Evolutionary conservation across 1,140 invertebrate genomes (phyloP).

Genomic region (Ceratosolen fusciceps): DNA sequence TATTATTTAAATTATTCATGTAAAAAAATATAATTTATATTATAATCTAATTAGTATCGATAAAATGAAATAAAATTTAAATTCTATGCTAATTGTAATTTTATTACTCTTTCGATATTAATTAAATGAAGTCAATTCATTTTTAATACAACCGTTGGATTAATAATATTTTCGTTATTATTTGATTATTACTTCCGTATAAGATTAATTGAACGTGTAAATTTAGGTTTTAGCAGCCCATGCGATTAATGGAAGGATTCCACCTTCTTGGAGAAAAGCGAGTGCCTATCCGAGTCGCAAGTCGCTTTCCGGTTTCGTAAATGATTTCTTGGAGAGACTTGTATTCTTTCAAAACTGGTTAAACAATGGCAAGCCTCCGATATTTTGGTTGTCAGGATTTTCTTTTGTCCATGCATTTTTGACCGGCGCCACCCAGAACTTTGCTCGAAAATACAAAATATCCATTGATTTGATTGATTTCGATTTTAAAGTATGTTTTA

Average conservation of each 20-base stretch:
- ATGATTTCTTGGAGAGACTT: conserved; percentile 86
- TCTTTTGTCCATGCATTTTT: conserved; percentile 96
- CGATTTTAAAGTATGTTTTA: conserved; percentile 79
- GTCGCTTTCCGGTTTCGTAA: conserved; percentile 86
- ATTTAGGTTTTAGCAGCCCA: conserved; percentile 74
- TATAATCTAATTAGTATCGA: too few relatives aligned
- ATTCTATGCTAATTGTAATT: too few relatives aligned
- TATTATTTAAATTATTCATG: too few relatives aligned
- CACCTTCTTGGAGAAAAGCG: conserved; percentile 82
- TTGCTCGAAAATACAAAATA: conserved; percentile 87
- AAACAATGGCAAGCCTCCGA: conserved; percentile 81
- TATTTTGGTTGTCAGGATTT: conserved; percentile 95
- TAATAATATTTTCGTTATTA: too few relatives aligned
- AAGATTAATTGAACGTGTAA: too few relatives aligned
- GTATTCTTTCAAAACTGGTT: conserved; percentile 85
- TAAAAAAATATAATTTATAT: too few relatives aligned
- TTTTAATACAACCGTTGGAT: too few relatives aligned
- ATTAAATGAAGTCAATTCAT: too few relatives aligned
- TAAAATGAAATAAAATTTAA: too few relatives aligned
- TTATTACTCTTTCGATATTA: too few relatives aligned
- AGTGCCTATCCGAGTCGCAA: conserved; percentile 92
- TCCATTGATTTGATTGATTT: conserved; percentile 90
- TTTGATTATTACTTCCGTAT: too few relatives aligned
- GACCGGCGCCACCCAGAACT: conserved; percentile 93
- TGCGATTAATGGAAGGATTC: conserved; percentile 83